phyloP scores from a whole-genome alignment of 2,797 vertebrate genomes.

The Sebastes goodei region DNA sequence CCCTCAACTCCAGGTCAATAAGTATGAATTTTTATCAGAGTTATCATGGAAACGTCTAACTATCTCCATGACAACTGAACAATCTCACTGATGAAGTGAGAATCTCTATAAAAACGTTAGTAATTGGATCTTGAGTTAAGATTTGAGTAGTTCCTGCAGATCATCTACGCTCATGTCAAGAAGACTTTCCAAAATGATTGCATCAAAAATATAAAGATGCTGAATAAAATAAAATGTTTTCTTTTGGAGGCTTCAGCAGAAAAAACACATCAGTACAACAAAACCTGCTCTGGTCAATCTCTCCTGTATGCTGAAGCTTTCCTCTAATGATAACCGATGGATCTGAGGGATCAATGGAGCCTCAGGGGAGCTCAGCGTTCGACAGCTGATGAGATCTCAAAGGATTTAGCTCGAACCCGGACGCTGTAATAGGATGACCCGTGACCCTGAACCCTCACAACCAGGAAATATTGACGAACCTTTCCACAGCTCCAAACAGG shows the following conservation, averaged over 20 bases:
- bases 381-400: conserved; percentile 55
- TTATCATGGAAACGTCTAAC: background rate
- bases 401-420: conserved; percentile 22
- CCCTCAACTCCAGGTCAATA: background rate
- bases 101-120: background rate
- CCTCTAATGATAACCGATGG: conserved; percentile 9
- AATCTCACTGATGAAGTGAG: background rate
- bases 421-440: conserved; percentile 35
- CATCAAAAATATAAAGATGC: too few species aligned
- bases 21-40: background rate
- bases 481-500: background rate
- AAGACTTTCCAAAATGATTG: background rate
- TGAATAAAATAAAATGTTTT: background rate
- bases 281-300: background rate
- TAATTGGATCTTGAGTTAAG: background rate
- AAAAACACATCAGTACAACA: background rate
- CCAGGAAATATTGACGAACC: conserved; percentile 23
- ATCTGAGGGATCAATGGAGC: conserved; percentile 44
- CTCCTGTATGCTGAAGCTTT: background rate
- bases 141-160: background rate
- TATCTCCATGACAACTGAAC: background rate
- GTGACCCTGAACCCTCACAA: conserved; percentile 19
- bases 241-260: background rate
- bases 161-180: background rate
- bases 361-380: conserved; percentile 8